Evolutionary conservation across 2,113 vertebrate species (phyloP), one percentile per base, ranked within the genome.

Genomic region (Neogale vison): DNA sequence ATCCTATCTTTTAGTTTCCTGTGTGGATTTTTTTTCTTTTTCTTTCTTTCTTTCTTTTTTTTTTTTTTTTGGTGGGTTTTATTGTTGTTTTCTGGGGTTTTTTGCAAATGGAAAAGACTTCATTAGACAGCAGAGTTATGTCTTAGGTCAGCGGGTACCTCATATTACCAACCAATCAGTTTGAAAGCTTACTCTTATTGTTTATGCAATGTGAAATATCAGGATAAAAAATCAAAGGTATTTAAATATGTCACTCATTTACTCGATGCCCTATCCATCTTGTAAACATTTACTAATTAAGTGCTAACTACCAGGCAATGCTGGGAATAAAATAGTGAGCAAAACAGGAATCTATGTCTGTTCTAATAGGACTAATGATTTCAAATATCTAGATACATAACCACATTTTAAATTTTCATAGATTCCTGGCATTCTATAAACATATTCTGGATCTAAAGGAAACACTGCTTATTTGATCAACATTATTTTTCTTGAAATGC

Each of bases 401-500:
- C 3, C 36, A 88, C 20, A n/a, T 91, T 94, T 96, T 76, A 69
- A 74, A 83, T 72, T 80, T 79, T 90, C 63, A 88, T 65, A 59
- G 18, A 80, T 92, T 9, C n/a, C 6, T 92, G n/a, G 29, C 57
- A 93, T 34, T 34, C 65, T 87, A 18, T 42, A 77, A 92, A 72
- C 42, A 93, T 76, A 47, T 34, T 12, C 12, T 81, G 4, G 36
- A 69, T 74, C 1, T 31, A 63, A 97, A 89, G 65, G 7, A 74
- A 94, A 50, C 15, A 67, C 0, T 67, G 20, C 24, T 80, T 52
- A 93, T 88, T 6, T 90, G 71, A 83, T 34, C 71, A 50, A 77
- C 39, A 34, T 47, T 82, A 36, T 86, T 92, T 97, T 86, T 83
- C 85, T 88, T 96, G 42, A 82, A 65, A 72, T 93, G 50, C 20